These are phyloP conservation scores for Toxotes jaculatrix DNA, from an alignment of 2,113 vertebrate species.

Conservation along the genomic window DNA sequence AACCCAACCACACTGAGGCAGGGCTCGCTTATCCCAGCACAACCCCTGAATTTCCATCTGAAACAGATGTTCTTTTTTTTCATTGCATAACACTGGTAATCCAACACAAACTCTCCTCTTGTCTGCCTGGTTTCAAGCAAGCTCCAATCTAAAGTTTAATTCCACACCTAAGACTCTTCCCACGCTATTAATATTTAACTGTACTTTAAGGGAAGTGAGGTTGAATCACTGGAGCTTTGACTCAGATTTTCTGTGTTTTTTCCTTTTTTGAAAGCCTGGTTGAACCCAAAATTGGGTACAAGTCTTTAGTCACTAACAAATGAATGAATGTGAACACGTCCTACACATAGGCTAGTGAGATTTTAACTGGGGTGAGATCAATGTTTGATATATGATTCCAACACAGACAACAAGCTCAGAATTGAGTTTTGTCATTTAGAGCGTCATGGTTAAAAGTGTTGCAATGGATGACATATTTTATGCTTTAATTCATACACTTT, in stretches of 20 bases:
- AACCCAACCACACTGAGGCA: conserved; percentile 70
- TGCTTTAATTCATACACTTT: neutral
- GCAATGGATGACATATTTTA: neutral
- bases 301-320: conserved; percentile 31
- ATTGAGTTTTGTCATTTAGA: neutral
- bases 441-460: neutral
- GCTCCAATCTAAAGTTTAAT: conserved; percentile 28
- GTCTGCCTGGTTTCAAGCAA: conserved; percentile 35
- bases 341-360: neutral
- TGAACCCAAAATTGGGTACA: neutral
- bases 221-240: conserved; percentile 16
- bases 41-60: conserved; percentile 68
- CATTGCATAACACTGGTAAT: conserved; percentile 78
- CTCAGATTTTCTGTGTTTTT: neutral
- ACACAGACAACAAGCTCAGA: neutral
- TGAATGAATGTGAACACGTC: conserved; percentile 19
- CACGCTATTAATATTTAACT: conserved; percentile 53
- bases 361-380: conserved; percentile 26
- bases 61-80: conserved; percentile 77
- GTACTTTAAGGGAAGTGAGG: neutral
- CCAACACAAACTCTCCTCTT: conserved; percentile 68
- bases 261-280: neutral
- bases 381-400: conserved; percentile 10
- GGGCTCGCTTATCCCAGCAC: conserved; percentile 57
- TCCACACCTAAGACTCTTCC: conserved; percentile 28